Evolutionary conservation across 2,888 invertebrate species (phyloP).

Genomic region (Pachymerium ferrugineum): DNA sequence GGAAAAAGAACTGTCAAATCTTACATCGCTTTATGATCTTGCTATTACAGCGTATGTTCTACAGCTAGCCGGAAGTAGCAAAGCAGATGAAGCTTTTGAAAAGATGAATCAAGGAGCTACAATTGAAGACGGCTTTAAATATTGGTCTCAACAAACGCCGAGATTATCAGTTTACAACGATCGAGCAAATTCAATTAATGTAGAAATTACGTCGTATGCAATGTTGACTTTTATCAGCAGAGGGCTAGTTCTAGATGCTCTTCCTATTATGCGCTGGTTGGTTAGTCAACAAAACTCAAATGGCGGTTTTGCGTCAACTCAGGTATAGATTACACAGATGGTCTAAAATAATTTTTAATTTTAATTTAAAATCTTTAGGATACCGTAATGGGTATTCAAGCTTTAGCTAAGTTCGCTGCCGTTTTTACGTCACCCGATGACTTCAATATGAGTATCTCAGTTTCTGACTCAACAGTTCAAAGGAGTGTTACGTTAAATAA

Average conservation of each 20-base stretch:
- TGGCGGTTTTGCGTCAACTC: constrained; percentile 48
- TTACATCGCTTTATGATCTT: constrained; percentile 25
- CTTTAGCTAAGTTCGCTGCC: constrained; percentile 46
- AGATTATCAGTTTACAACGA: constrained; percentile 42
- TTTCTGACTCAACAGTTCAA: constrained; percentile 34
- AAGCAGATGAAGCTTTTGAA: constrained; percentile 37
- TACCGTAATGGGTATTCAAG: constrained; percentile 48
- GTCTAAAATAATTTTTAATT: neutral
- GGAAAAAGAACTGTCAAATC: constrained; percentile 18
- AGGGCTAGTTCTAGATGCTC: constrained; percentile 39
- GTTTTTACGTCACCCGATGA: constrained; percentile 39
- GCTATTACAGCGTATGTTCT: constrained; percentile 25
- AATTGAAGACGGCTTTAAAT: constrained; percentile 57
- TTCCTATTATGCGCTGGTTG: constrained; percentile 46
- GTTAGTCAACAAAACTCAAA: constrained; percentile 44
- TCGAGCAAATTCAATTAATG: constrained; percentile 35
- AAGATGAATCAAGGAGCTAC: constrained; percentile 31
- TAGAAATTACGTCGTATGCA: constrained; percentile 44
- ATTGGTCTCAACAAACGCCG: constrained; percentile 67
- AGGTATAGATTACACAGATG: too few species aligned
- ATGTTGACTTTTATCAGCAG: constrained; percentile 42
- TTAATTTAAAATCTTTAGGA: constrained; percentile 45
- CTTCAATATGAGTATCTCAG: constrained; percentile 37
- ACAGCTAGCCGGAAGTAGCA: constrained; percentile 20
- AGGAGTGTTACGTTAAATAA: constrained; percentile 40